Base-by-base conservation (phyloP, 2,888 invertebrate species). In the Melanchra persicariae region DNA sequence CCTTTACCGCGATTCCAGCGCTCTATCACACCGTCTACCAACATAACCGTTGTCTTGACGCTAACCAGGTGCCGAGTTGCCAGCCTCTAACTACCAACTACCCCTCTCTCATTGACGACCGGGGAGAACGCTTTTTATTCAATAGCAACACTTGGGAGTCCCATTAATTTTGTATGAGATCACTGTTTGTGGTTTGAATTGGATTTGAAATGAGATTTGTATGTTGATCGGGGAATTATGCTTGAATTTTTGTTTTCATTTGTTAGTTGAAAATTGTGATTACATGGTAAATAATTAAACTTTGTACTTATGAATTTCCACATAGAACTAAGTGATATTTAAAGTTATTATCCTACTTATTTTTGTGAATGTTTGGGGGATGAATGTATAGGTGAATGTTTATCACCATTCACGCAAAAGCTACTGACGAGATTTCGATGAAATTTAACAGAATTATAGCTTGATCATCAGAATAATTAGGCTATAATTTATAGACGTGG, bases 21-120 rank as follows among this genome's bases (percentile, higher is more conserved):
- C 51, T 47, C 30, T 22, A 45, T 57, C 69, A 62, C 68, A 62
- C 47, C 47, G 69, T 70, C 73, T 60, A 12, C 54, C 19, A 59
- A 49, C 74, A 65, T 64, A 62, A 79, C 43, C 58, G 45, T 57
- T 71, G 74, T 76, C 82, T 74, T 80, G 80, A 86, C 80, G 75
- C 62, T 81, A 80, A 86, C 78, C 90, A 90, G 90, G 87, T 88
- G 90, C 82, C 82, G 82, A 82, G 75, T 79, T 69, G 74, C 75
- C 75, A 83, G 76, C 83, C 82, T 69, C 62, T 77, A 82, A 85
- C 80, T 59, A 34, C 64, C 45, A 54, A 47, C 74, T 60, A 51
- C 74, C 71, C 62, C 69, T 58, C 59, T 65, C 67, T 83, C 77
- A 76, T 61, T 74, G 74, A 70, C 70, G 66, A 47, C 63, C 51